Evolutionary conservation across 2,797 vertebrate species (phyloP).

Genomic region (Ptychobarbus kaznakovi): DNA sequence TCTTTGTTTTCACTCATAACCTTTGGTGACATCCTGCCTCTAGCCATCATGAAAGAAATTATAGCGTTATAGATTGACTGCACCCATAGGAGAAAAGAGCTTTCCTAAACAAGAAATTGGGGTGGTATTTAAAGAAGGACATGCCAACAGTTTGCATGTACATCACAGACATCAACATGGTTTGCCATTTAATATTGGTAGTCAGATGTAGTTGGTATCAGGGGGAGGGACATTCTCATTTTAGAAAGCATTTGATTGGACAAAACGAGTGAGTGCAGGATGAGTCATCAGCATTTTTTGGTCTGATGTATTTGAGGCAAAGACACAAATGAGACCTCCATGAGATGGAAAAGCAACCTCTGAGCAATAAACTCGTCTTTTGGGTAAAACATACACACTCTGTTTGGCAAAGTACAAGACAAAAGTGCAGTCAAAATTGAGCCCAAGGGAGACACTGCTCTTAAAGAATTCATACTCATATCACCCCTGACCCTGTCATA

Average conservation of each 20-base stretch:
- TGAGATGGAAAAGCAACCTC: background rate
- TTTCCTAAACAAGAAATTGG: background rate
- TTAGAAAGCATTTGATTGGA: background rate
- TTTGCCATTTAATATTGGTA: background rate
- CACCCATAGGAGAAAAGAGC: background rate
- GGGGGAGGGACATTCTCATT: background rate
- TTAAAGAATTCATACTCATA: background rate
- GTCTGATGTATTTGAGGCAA: background rate
- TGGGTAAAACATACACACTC: background rate
- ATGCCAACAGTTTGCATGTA: background rate
- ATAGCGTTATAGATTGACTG: background rate
- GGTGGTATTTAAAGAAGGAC: background rate
- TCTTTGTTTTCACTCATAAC: background rate
- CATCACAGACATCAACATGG: background rate
- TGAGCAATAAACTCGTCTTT: background rate
- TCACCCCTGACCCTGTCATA: slow-evolving; percentile 11
- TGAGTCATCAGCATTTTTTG: slow-evolving; percentile 2
- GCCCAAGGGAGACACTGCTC: background rate
- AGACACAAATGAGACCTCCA: background rate
- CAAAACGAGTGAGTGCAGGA: background rate
- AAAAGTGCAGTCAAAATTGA: background rate
- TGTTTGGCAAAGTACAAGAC: background rate
- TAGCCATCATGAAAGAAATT: background rate
- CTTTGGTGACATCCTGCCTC: background rate
- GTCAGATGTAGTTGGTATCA: background rate